phyloP scores from a whole-genome alignment of 2,113 vertebrate species.

The Trogon melanurus region DNA sequence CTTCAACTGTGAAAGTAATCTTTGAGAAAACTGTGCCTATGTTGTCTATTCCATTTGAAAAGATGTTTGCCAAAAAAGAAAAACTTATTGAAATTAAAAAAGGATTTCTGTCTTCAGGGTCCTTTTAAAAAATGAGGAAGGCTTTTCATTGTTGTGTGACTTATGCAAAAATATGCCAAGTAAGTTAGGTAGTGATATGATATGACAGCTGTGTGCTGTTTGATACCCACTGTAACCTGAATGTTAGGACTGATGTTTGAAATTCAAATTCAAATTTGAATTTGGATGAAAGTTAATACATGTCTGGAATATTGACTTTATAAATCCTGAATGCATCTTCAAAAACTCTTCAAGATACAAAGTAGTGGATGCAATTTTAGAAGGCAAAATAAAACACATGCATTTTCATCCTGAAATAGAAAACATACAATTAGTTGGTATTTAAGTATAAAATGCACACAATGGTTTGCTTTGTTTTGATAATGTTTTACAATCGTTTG shows the following conservation, averaged over 20 bases:
- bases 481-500: neutral
- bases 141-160: neutral
- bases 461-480: neutral
- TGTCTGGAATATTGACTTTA: neutral
- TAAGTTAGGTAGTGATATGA: neutral
- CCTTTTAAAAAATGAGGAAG: neutral
- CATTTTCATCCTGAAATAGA: neutral
- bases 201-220: neutral
- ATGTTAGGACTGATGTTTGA: neutral
- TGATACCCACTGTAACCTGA: neutral
- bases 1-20: neutral
- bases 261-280: neutral
- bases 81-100: neutral
- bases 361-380: neutral
- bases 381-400: neutral
- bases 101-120: neutral
- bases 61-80: neutral
- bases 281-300: neutral
- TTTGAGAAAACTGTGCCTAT: neutral
- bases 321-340: neutral
- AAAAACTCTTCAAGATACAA: neutral
- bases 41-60: neutral
- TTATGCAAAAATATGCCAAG: neutral
- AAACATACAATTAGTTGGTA: neutral
- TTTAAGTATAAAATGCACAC: neutral